Evolutionary conservation across 1,140 invertebrate genomes (phyloP), one percentile per base, ranked within the genome.

Genomic region (Stegodyphus dumicola): DNA sequence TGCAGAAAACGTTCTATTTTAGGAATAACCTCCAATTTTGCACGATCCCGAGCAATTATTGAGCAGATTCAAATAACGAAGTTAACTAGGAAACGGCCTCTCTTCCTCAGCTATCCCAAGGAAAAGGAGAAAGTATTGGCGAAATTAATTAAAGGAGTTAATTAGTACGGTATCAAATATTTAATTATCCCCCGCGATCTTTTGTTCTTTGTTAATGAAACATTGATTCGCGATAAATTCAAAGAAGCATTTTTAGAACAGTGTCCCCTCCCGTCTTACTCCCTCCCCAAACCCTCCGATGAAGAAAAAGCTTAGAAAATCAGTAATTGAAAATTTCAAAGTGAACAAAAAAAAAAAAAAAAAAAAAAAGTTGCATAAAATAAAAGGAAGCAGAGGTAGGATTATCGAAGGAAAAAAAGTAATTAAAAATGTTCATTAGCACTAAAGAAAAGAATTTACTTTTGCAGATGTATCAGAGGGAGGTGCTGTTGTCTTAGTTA

Each of bases 391-490:
- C 60, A 33, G 49, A 85, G 78, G 18, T 17, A 15, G 81, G 81
- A 85, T 85, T 85, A 85, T 85, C 60, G 64, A 53, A 66, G 54
- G 13, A 66, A 84, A 85, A 85, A 85, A 85, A 73, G 81, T 85
- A 85, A 85, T 85, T 85, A 85, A 85, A 85, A 85, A 85, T 85
- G 73, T 85, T 85, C 81, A 85, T 85, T 85, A 85, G 74, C 81
- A 77, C 64, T 77, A 67, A 67, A 48, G 33, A 85, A 85, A 75
- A 85, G 74, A 85, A 77, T 64, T 85, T 71, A 76, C 17, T 75
- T 83, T 75, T 52, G 54, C 51, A 85, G 33, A 49, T 67, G 17
- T 18, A 67, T 67, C 15, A 48, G 7, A 54, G 17, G 64, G 67
- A 54, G 48, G 56, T 51, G 60, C 15, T 15, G 17, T 65, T 53